Percentiles rank a stretch among this genome's conserved stretches.
Evolutionary conservation across 2,888 invertebrate species (phyloP).

Genomic region (Thereva nobilitata): DNA sequence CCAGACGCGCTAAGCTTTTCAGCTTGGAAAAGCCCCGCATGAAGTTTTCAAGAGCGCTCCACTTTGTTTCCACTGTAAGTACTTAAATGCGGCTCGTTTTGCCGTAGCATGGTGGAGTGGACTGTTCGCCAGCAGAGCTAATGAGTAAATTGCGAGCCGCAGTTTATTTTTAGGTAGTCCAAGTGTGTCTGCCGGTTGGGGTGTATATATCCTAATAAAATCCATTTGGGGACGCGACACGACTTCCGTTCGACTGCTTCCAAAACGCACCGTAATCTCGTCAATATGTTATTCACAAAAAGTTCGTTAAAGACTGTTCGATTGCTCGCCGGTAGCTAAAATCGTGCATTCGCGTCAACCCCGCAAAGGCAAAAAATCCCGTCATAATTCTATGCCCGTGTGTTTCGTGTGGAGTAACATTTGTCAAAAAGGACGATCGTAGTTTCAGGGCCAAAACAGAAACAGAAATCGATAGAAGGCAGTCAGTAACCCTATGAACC

Average conservation of each 20-base stretch:
- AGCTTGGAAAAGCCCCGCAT: too few species aligned
- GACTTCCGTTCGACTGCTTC: conserved; percentile 3
- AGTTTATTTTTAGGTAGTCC: conserved; percentile 27
- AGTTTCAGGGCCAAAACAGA: conserved; percentile 32
- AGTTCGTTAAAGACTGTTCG: too few species aligned
- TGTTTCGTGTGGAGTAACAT: conserved; percentile 14
- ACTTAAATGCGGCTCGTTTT: too few species aligned
- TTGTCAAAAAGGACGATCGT: conserved; percentile 17
- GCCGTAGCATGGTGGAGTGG: background rate
- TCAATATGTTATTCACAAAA: too few species aligned
- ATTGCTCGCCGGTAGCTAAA: too few species aligned
- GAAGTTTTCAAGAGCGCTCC: too few species aligned
- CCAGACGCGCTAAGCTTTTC: too few species aligned
- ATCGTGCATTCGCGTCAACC: too few species aligned
- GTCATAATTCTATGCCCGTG: background rate
- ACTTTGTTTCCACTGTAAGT: too few species aligned
- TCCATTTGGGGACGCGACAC: conserved; percentile 6
- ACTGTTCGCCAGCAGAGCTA: background rate
- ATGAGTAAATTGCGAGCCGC: conserved; percentile 11
- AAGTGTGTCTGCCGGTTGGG: conserved; percentile 18
- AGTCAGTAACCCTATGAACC: conserved; percentile 26
- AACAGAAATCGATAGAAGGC: conserved; percentile 24
- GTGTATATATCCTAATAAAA: conserved; percentile 1
- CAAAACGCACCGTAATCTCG: too few species aligned
- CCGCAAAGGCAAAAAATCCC: too few species aligned